These are phyloP conservation scores for Danio kyathit DNA, from an alignment of 2,797 vertebrate genomes.

Conservation along the genomic window DNA sequence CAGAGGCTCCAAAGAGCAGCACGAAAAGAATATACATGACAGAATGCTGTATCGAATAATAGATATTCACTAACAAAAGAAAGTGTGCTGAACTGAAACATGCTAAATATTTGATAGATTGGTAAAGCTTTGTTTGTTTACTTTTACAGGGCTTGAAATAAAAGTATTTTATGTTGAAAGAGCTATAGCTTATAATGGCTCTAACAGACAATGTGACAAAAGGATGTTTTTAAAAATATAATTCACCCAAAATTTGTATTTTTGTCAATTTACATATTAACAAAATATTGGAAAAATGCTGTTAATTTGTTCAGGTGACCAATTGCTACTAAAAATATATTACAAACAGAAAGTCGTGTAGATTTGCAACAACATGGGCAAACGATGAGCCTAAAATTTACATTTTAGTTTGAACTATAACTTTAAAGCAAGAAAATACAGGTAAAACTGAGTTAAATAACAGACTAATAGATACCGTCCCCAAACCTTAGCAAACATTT, in stretches of 20 bases:
- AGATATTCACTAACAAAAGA: neutral
- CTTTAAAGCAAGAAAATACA: no score
- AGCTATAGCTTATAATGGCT: neutral
- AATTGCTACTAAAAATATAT: neutral
- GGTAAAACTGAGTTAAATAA: no score
- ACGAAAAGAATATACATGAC: neutral
- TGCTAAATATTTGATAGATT: conserved; percentile 18
- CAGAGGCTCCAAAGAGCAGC: neutral
- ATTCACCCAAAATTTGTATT: neutral
- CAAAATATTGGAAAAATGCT: neutral
- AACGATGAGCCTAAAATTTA: neutral
- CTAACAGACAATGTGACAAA: neutral
- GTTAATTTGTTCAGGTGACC: neutral
- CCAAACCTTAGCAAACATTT: no score
- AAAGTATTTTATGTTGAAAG: neutral
- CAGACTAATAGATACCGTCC: no score
- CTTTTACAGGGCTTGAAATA: no score
- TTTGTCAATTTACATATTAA: neutral
- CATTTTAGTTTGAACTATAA: neutral
- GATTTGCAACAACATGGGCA: neutral
- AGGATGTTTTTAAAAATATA: neutral
- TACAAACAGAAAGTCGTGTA: neutral
- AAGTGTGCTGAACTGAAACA: neutral
- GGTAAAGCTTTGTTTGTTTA: neutral
- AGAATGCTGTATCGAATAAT: neutral